phyloP scores from a whole-genome alignment of 1,140 invertebrate species.

The Drosophila sp. region DNA sequence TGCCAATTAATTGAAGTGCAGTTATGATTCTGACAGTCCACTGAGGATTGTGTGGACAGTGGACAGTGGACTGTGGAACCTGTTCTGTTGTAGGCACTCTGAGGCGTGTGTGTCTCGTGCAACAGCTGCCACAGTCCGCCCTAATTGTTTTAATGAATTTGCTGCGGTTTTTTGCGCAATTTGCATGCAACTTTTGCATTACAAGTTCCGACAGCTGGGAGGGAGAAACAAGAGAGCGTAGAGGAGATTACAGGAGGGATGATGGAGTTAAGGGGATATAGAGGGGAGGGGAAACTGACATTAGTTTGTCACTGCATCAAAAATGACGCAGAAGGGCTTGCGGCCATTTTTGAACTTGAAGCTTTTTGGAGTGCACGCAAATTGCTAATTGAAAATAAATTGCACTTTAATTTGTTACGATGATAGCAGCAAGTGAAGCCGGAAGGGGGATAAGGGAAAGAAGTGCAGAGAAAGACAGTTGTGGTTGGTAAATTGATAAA shows the following conservation, averaged over 20 bases:
- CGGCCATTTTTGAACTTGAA: slow-evolving; percentile 48
- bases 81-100: slow-evolving; percentile 8
- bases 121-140: slow-evolving; percentile 52
- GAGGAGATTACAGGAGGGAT: too few species aligned
- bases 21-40: slow-evolving; percentile 35
- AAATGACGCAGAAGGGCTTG: slow-evolving; percentile 32
- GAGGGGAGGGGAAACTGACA: slow-evolving; percentile 10
- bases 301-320: slow-evolving; percentile 61
- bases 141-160: slow-evolving; percentile 83
- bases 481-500: slow-evolving; percentile 61
- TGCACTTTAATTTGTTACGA: slow-evolving; percentile 79
- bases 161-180: slow-evolving; percentile 77
- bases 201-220: slow-evolving; percentile 47
- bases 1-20: slow-evolving; percentile 53
- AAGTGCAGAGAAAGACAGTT: not conserved
- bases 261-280: not conserved
- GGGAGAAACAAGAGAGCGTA: too few species aligned
- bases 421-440: slow-evolving; percentile 10
- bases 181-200: slow-evolving; percentile 78
- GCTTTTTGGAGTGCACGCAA: slow-evolving; percentile 57
- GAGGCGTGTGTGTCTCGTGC: slow-evolving; percentile 57
- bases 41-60: not conserved
- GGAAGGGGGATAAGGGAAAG: not conserved
- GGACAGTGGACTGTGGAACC: slow-evolving; percentile 1
- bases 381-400: slow-evolving; percentile 83